These are phyloP conservation scores for Tanaodytes sp. DNA, from an alignment of 2,888 invertebrate species.

Conservation along the genomic window DNA sequence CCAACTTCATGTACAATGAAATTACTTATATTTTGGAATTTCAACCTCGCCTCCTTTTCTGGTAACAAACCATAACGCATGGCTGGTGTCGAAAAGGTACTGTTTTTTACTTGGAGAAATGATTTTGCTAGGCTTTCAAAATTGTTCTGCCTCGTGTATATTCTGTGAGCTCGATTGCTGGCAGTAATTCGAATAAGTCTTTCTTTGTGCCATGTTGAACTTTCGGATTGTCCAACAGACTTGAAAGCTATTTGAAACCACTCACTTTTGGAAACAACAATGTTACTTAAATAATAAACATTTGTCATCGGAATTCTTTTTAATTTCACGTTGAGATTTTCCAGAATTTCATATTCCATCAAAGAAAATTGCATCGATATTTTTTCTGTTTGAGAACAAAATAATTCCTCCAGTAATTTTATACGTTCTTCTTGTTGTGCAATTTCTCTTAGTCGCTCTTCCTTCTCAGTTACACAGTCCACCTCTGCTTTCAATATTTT, in stretches of 20 bases:
- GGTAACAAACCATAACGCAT: neutral
- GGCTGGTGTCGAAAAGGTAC: neutral
- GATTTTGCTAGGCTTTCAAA: neutral
- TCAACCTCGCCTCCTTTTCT: neutral
- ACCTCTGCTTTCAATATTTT: too few relatives aligned
- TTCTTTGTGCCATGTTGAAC: slow-evolving; percentile 4
- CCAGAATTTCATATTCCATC: too few relatives aligned
- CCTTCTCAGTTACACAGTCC: too few relatives aligned
- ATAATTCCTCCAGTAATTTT: too few relatives aligned
- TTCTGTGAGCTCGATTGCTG: slow-evolving; percentile 13
- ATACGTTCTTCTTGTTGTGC: too few relatives aligned
- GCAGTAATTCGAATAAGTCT: slow-evolving; percentile 9
- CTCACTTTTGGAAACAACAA: too few relatives aligned
- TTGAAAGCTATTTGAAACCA: slow-evolving; percentile 2
- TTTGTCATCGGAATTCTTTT: too few relatives aligned
- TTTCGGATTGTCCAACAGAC: slow-evolving; percentile 1
- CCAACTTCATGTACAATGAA: neutral
- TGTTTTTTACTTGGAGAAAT: neutral
- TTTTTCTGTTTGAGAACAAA: too few relatives aligned
- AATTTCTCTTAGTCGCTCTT: too few relatives aligned
- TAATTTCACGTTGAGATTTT: too few relatives aligned
- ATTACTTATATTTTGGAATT: neutral
- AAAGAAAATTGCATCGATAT: too few relatives aligned
- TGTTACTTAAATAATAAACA: too few relatives aligned
- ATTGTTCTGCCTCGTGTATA: slow-evolving; percentile 1